A percentile compares a stretch with the other conserved stretches of the same genome.
phyloP scores from a whole-genome alignment of 1,140 invertebrate genomes.

The Hirudo medicinalis region DNA sequence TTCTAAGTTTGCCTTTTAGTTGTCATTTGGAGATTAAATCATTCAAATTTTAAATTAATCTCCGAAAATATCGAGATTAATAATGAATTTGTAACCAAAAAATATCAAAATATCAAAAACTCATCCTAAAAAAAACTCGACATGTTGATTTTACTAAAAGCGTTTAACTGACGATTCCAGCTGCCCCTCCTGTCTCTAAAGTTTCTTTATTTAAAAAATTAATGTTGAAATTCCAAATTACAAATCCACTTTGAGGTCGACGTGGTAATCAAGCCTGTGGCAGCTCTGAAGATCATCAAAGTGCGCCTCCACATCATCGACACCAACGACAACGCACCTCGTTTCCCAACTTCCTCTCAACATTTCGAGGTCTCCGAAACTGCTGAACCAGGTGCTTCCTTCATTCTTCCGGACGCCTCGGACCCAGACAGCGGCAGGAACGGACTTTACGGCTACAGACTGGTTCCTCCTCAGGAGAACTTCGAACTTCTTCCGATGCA shows the following conservation, averaged over 20 bases:
- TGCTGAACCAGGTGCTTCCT: conserved; percentile 6
- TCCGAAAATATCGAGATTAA: too few species aligned
- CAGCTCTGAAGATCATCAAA: conserved; percentile 20
- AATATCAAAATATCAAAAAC: too few species aligned
- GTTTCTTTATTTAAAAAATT: too few species aligned
- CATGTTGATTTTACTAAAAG: too few species aligned
- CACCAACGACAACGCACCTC: conserved; percentile 22
- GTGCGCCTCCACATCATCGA: conserved; percentile 20
- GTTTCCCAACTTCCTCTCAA: conserved; percentile 10
- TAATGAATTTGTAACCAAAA: too few species aligned
- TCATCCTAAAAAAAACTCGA: too few species aligned
- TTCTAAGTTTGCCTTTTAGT: too few species aligned
- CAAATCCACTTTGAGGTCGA: neutral
- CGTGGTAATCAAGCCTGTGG: conserved; percentile 12
- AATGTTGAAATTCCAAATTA: too few species aligned
- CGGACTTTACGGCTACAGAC: conserved; percentile 17
- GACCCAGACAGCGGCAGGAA: conserved; percentile 18
- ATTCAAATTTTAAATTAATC: too few species aligned
- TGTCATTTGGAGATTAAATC: too few species aligned
- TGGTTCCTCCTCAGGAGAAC: conserved; percentile 9
- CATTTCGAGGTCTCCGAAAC: conserved; percentile 18
- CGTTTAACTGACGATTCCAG: too few species aligned
- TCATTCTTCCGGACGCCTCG: conserved; percentile 17
- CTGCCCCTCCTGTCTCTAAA: too few species aligned
- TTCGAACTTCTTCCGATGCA: conserved; percentile 14